A percentile compares a stretch with the other conserved stretches of the same genome.
Evolutionary conservation across 2,113 vertebrate genomes (phyloP).

Genomic region (Oncorhynchus clarkii): DNA sequence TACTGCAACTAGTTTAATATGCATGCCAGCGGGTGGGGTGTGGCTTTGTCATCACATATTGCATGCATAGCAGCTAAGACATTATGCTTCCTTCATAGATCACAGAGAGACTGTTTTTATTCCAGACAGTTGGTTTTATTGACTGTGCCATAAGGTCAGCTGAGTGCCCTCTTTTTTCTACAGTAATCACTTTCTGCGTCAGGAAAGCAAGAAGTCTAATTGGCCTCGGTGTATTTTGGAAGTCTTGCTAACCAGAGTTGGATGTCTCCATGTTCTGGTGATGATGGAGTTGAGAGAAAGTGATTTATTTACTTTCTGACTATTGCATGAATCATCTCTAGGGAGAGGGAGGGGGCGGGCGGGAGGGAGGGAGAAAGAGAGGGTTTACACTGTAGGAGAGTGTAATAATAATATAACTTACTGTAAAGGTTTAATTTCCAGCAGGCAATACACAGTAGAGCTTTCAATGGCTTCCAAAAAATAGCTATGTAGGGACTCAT

Average conservation of each 20-base stretch:
- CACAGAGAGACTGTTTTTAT: constrained; percentile 24
- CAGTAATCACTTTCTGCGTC: constrained; percentile 29
- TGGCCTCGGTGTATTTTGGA: constrained; percentile 35
- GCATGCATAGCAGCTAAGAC: constrained; percentile 14
- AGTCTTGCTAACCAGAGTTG: constrained; percentile 18
- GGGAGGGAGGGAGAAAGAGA: neutral
- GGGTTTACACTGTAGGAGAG: neutral
- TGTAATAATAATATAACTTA: too few relatives aligned
- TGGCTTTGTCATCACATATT: constrained; percentile 46
- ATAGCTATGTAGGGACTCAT: too few relatives aligned
- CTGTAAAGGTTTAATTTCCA: too few relatives aligned
- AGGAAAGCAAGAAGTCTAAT: constrained; percentile 30
- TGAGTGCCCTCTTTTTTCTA: constrained; percentile 24
- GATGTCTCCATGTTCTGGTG: constrained; percentile 2
- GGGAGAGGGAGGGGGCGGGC: too few relatives aligned
- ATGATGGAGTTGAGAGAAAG: constrained; percentile 5
- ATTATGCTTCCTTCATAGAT: constrained; percentile 26
- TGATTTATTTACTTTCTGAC: neutral
- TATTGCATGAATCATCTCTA: constrained; percentile 3
- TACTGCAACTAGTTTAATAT: constrained; percentile 54
- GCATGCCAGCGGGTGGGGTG: constrained; percentile 39
- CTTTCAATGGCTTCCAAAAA: too few relatives aligned
- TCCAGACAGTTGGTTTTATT: constrained; percentile 14
- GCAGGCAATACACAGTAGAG: too few relatives aligned
- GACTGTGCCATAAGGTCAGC: constrained; percentile 18